A percentile compares a stretch with the other conserved stretches of the same genome.
Evolutionary conservation across 2,797 vertebrate species (phyloP).

Genomic region (Gymnoscopelus braueri): DNA sequence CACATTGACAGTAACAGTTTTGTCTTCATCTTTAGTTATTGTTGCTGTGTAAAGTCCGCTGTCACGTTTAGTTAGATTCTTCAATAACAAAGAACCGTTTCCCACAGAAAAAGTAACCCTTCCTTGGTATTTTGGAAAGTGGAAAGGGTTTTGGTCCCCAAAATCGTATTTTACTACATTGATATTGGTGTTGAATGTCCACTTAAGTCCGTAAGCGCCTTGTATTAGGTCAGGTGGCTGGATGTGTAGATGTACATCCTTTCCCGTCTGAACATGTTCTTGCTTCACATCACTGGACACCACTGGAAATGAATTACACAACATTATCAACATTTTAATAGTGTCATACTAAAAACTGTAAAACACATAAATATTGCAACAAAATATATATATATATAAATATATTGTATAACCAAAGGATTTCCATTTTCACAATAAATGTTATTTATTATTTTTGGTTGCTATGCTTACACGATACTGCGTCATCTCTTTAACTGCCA

Average conservation of each 20-base stretch:
- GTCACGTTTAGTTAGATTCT: slow-evolving; percentile 24
- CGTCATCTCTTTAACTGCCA: no score
- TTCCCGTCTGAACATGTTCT: slow-evolving; percentile 24
- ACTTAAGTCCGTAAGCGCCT: accelerated
- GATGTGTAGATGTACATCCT: slow-evolving; percentile 22
- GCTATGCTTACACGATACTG: no score
- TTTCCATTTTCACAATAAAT: no score
- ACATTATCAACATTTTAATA: neutral
- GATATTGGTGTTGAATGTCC: neutral
- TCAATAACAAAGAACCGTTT: slow-evolving; percentile 42
- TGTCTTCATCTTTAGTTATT: accelerated
- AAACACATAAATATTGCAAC: no score
- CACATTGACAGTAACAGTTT: neutral
- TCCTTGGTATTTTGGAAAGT: neutral
- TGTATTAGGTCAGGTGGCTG: accelerated
- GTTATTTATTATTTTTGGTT: no score
- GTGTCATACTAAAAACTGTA: no score
- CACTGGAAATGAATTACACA: slow-evolving; percentile 6
- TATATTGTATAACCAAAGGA: no score
- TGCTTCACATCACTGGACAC: neutral
- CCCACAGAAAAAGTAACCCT: neutral
- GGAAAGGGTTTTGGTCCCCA: no score
- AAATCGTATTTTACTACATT: no score
- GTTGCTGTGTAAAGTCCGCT: slow-evolving; percentile 24
- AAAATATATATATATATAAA: no score